Evolutionary conservation across 2,888 invertebrate genomes (phyloP).

Genomic region (Drosophila conformis): DNA sequence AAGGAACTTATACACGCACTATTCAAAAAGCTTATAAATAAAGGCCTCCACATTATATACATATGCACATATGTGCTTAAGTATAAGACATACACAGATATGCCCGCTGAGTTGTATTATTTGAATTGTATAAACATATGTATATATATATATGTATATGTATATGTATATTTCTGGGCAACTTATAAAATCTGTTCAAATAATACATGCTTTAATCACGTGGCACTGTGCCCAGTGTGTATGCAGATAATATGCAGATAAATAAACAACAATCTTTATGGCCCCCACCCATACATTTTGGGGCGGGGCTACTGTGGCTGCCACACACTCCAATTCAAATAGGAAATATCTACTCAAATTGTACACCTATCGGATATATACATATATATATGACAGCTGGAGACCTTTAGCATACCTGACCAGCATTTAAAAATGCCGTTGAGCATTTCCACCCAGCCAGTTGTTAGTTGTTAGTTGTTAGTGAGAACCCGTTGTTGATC

Average conservation of each 20-base stretch:
- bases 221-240: conserved; percentile 23
- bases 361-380: background rate
- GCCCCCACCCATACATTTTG: conserved; percentile 30
- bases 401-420: conserved; percentile 7
- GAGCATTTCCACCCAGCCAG: background rate
- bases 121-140: conserved; percentile 15
- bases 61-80: background rate
- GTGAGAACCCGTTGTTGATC: conserved; percentile 11
- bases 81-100: conserved; percentile 13
- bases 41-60: background rate
- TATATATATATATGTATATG: background rate
- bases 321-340: conserved; percentile 4
- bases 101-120: conserved; percentile 39
- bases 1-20: conserved; percentile 42
- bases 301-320: conserved; percentile 28
- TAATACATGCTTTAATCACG: conserved; percentile 57
- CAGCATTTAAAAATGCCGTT: conserved; percentile 13
- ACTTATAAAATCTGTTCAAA: conserved; percentile 67
- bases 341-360: conserved; percentile 17
- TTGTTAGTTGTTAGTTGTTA: background rate
- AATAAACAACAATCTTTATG: conserved; percentile 65
- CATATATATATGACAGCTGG: background rate
- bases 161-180: conserved; percentile 4
- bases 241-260: conserved; percentile 52
- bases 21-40: conserved; percentile 6